These are phyloP conservation scores for Empis livida DNA, from an alignment of 2,888 invertebrate species.

Conservation along the genomic window DNA sequence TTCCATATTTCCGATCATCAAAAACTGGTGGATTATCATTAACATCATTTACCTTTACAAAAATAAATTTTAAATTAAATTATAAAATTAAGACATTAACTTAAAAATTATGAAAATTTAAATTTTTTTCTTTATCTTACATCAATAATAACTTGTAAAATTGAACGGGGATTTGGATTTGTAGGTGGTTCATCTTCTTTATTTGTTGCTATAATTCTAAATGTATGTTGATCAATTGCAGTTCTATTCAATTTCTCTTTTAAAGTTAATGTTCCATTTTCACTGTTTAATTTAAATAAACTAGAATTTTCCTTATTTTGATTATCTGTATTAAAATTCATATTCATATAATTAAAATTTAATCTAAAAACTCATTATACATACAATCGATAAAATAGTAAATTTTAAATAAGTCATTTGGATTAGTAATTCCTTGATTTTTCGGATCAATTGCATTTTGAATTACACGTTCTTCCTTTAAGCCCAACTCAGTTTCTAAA, in stretches of 20 bases:
- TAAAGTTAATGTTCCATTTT: slow-evolving; percentile 32
- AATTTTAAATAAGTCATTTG: slow-evolving; percentile 32
- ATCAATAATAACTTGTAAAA: slow-evolving; percentile 36
- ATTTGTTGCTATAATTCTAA: slow-evolving; percentile 42
- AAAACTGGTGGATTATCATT: slow-evolving; percentile 46
- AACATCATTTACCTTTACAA: slow-evolving; percentile 42
- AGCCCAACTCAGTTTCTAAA: slow-evolving; percentile 35
- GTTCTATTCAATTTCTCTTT: slow-evolving; percentile 37
- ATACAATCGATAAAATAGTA: slow-evolving; percentile 40
- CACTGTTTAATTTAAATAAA: slow-evolving; percentile 26
- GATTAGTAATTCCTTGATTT: slow-evolving; percentile 32
- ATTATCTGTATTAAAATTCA: slow-evolving; percentile 9
- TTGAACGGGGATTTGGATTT: slow-evolving; percentile 21
- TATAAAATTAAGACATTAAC: too few relatives aligned
- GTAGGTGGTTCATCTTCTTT: slow-evolving; percentile 17
- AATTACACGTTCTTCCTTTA: slow-evolving; percentile 30
- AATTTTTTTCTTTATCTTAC: slow-evolving; percentile 23
- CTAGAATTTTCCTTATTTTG: slow-evolving; percentile 13
- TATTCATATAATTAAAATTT: background rate
- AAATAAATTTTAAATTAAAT: background rate
- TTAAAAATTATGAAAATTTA: background rate
- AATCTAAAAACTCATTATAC: background rate
- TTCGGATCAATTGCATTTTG: slow-evolving; percentile 37
- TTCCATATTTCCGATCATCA: slow-evolving; percentile 35
- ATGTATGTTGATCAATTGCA: slow-evolving; percentile 26